Base-by-base conservation (phyloP, 2,888 invertebrate species). In the Rhodophaea formosa region DNA sequence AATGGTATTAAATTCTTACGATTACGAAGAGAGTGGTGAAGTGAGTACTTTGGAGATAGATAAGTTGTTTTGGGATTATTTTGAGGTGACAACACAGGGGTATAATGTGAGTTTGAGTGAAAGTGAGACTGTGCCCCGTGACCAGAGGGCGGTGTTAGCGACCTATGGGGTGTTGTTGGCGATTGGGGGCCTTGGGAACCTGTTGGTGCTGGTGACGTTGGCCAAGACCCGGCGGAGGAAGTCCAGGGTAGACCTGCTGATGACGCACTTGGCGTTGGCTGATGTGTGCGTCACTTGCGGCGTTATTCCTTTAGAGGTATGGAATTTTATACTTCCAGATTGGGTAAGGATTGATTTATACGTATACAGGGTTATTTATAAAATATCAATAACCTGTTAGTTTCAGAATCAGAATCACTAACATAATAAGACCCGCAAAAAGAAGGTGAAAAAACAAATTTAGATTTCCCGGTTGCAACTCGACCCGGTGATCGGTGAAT, bases 271-370 rank as follows among this genome's bases (percentile, higher is more conserved):
- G 54, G 94, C 96, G 0, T 86, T 95, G 0, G 97, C 97, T 1
- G 97, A 97, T 81, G 92, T 97, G 7, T 93, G 96, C 53, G 96
- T 97, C 29, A 95, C 96, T 0, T 96, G 96, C 73, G 92, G 96
- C 53, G 95, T 95, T 84, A 95, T 96, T 63, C 96, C 96, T 0
- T 75, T 94, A 8, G 95, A 95, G 93, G 94, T 94, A 73, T 90
- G 86, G 59, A 14, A 30, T 51, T 46, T 51, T 29, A 17, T 12
- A 39, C 16, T 23, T 5, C 5, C 2, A 5, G 23, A 3, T 23
- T 3, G 2, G 23, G 23, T 5, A 3, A 5, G 23, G 23, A 23
- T 23, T 23, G 23, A 23, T 23, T 23, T n/a, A n/a, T n/a, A n/a
- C n/a, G n/a, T n/a, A n/a, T n/a, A n/a, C n/a, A 23, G 23, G 23